These are phyloP conservation scores for Abramis brama DNA, from an alignment of 2,113 vertebrate genomes.

Conservation along the genomic window DNA sequence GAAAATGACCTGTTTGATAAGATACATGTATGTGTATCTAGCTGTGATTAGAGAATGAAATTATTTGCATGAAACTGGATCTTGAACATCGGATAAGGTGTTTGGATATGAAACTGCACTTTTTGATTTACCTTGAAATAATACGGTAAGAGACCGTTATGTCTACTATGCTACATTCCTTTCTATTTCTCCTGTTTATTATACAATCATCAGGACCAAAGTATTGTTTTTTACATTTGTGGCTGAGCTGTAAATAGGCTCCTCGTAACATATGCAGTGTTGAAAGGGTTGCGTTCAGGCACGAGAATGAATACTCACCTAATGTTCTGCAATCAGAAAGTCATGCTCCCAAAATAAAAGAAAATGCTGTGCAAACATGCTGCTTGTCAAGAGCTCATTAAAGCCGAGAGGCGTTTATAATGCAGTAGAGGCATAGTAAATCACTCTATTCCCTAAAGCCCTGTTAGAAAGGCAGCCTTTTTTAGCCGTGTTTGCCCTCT, in stretches of 20 bases:
- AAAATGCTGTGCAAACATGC: constrained; percentile 71
- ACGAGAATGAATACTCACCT: constrained; percentile 64
- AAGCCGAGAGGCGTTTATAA: constrained; percentile 68
- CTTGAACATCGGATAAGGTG: neutral
- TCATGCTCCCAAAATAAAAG: constrained; percentile 67
- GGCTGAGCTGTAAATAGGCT: constrained; percentile 30
- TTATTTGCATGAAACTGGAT: neutral
- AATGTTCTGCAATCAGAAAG: constrained; percentile 73
- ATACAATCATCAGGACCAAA: constrained; percentile 21
- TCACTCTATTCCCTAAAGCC: constrained; percentile 67
- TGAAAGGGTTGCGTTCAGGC: constrained; percentile 44
- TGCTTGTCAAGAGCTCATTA: constrained; percentile 76
- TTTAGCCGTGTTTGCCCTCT: constrained; percentile 47
- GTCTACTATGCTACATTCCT: constrained; percentile 9
- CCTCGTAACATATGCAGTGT: neutral
- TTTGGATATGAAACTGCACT: constrained; percentile 6
- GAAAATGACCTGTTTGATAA: neutral
- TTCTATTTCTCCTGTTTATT: neutral
- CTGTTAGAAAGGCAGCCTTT: constrained; percentile 61
- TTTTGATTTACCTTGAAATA: constrained; percentile 24
- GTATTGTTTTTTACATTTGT: constrained; percentile 3
- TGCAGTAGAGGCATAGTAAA: constrained; percentile 73
- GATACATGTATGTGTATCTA: neutral
- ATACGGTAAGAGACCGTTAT: constrained; percentile 39
- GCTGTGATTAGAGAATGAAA: neutral